phyloP scores from a whole-genome alignment of 2,113 vertebrate species.

The Dicrurus megarhynchus region DNA sequence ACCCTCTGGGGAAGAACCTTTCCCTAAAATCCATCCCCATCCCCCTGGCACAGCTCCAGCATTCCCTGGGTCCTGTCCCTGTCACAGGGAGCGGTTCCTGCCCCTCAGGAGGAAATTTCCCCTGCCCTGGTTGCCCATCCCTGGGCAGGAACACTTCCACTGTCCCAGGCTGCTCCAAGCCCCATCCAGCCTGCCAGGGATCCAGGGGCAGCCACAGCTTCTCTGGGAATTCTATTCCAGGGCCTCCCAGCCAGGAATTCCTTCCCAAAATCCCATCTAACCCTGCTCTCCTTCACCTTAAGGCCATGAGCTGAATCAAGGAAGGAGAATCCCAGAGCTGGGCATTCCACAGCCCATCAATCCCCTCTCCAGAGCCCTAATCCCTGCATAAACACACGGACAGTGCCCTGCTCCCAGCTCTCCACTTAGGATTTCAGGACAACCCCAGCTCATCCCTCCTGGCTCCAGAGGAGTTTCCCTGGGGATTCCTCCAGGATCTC shows the following conservation, averaged over 20 bases:
- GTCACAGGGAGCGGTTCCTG: not conserved
- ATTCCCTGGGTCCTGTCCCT: not conserved
- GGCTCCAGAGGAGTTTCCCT: not conserved
- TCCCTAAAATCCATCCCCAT: not conserved
- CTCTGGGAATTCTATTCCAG: not conserved
- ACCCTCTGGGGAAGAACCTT: not conserved
- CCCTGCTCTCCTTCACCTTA: not conserved
- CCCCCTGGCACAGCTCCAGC: not conserved
- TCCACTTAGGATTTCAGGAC: not conserved
- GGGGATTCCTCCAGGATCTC: rapidly evolving
- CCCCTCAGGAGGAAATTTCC: not conserved
- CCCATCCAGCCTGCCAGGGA: not conserved
- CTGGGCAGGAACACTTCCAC: not conserved
- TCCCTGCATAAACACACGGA: not conserved
- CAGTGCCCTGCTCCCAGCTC: not conserved
- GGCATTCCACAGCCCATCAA: not conserved
- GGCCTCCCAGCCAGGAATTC: not conserved
- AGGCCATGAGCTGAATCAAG: rapidly evolving
- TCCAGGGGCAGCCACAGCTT: not conserved
- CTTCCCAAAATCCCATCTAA: not conserved
- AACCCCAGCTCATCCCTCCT: not conserved
- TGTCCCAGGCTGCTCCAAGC: not conserved
- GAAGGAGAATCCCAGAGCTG: not conserved
- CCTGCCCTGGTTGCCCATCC: not conserved
- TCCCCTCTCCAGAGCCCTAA: not conserved